Base-by-base conservation (phyloP, 1,140 invertebrate species). In the Prorops nasuta region DNA sequence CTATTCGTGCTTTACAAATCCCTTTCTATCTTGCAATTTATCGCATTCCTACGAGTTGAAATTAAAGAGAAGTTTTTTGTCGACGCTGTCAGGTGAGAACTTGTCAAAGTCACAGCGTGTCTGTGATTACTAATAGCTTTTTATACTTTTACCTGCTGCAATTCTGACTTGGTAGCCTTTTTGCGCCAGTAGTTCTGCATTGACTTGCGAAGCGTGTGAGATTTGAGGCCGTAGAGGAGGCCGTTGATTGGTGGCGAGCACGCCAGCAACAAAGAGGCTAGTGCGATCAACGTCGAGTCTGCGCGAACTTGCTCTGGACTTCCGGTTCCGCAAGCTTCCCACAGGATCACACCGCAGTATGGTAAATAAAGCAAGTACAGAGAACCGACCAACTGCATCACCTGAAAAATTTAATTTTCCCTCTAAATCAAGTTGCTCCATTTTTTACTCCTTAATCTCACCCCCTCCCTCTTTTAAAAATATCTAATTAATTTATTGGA, bases 111-210 rank as follows among this genome's bases (percentile, higher is more conserved):
- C n/a, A n/a, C n/a, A n/a, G n/a, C n/a, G n/a, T n/a, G n/a, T n/a
- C n/a, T n/a, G n/a, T n/a, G n/a, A n/a, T n/a, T n/a, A n/a, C n/a
- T n/a, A n/a, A n/a, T n/a, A n/a, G n/a, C n/a, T n/a, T n/a, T n/a
- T n/a, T n/a, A n/a, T n/a, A n/a, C n/a, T n/a, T n/a, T 61, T 63
- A 76, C 87, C 66, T 88, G 85, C 54, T 88, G 86, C 22, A 90
- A 79, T 65, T 90, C 87, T 56, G 84, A 86, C 64, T 89, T 88
- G 1, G 86, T 88, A 67, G 88, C 82, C 71, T 89, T 83, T 72
- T 90, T 89, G n/a, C 89, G 76, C 80, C 86, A 84, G 64, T 90
- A 90, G 60, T 90, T 90, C 55, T 86, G 80, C 46, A 91, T 83
- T 21, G 87, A 86, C 64, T 86, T 84, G 52, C 83, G 77, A 10